Conservation (phyloP, 1,140 invertebrate genomes). For the Mercenaria mercenaria region DNA sequence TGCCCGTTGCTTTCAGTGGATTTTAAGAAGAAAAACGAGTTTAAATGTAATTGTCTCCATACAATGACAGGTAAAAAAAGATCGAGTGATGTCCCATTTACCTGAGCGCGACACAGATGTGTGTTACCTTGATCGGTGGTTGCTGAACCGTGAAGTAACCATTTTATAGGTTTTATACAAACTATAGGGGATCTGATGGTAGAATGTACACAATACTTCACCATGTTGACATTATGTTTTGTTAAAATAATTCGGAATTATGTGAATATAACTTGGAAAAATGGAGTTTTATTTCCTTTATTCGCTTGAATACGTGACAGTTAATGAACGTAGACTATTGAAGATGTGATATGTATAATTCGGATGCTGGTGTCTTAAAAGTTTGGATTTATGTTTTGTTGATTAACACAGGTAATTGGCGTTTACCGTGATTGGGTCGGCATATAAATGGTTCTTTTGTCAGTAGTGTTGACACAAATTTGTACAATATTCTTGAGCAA, state of each 20-base stretch:
- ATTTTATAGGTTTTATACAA: constrained; percentile 56
- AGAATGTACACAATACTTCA: constrained; percentile 1
- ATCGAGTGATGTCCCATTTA: constrained; percentile 58
- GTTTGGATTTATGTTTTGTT: constrained; percentile 35
- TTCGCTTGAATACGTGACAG: neutral
- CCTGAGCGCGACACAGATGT: constrained; percentile 60
- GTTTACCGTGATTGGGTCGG: neutral
- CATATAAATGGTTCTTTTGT: constrained; percentile 30
- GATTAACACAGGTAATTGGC: constrained; percentile 24
- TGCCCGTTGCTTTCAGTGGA: neutral
- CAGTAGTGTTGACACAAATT: neutral
- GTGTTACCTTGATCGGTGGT: constrained; percentile 19
- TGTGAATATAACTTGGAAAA: constrained; percentile 11
- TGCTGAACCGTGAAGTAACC: constrained; percentile 59
- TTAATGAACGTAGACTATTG: neutral
- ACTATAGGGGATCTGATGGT: constrained; percentile 6
- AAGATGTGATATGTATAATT: constrained; percentile 9
- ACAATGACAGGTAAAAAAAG: constrained; percentile 36
- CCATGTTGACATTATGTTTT: constrained; percentile 20
- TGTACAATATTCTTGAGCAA: constrained; percentile 18
- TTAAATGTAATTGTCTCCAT: constrained; percentile 21
- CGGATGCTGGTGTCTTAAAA: neutral
- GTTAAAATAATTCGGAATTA: constrained; percentile 17
- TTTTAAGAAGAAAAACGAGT: neutral
- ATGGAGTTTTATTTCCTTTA: constrained; percentile 22